Evolutionary conservation across 2,888 invertebrate species (phyloP).

Genomic region (Eucera pruinosa): DNA sequence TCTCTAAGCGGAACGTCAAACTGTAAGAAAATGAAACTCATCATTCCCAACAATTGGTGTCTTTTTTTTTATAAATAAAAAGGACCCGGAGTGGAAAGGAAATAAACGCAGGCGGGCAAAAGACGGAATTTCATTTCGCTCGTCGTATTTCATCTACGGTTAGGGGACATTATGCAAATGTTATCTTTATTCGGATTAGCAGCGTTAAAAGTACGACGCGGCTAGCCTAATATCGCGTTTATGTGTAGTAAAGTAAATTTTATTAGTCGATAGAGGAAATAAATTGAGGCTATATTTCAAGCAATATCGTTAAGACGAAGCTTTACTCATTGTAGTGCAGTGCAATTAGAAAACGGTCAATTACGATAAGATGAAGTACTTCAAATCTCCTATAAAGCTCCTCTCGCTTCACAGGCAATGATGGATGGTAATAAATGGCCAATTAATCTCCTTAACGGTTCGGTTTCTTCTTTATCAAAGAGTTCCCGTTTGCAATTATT

Average conservation of each 20-base stretch:
- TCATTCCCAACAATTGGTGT: too few relatives aligned
- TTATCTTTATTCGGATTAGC: background rate
- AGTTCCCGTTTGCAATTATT: background rate
- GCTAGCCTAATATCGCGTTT: background rate
- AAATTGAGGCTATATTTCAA: background rate
- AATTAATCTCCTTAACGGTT: constrained; percentile 21
- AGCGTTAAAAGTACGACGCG: background rate
- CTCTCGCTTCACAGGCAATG: background rate
- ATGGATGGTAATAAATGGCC: constrained; percentile 34
- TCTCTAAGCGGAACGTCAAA: background rate
- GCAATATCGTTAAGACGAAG: too few relatives aligned
- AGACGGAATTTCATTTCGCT: background rate
- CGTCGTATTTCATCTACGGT: background rate
- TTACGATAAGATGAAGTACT: constrained; percentile 5
- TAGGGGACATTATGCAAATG: background rate
- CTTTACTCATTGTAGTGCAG: background rate
- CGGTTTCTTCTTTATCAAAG: background rate
- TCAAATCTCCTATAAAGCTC: background rate
- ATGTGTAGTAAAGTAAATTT: background rate
- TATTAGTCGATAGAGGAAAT: background rate
- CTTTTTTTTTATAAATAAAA: background rate
- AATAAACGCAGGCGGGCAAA: background rate
- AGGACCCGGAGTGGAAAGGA: background rate
- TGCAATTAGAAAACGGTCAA: constrained; percentile 5
- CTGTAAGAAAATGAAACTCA: background rate